Evolutionary conservation across 2,797 vertebrate species (phyloP).

Genomic region (Epinephelus coioides): DNA sequence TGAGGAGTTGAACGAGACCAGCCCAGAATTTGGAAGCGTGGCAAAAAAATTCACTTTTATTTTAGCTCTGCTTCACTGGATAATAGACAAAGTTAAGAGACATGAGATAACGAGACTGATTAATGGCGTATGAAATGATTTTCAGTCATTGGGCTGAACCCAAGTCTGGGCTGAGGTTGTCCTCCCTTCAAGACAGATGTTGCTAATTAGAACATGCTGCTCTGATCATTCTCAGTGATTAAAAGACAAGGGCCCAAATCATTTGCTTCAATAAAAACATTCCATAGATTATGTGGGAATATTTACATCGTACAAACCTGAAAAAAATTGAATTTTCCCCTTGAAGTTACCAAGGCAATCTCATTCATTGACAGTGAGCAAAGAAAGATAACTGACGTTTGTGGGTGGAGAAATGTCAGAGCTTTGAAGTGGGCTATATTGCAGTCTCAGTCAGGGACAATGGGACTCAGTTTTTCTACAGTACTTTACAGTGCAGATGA

Average conservation of each 20-base stretch:
- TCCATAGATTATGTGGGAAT: neutral
- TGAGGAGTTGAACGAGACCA: constrained; percentile 34
- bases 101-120: constrained; percentile 24
- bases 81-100: constrained; percentile 8
- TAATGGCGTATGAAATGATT: constrained; percentile 27
- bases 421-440: neutral
- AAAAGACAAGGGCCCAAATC: constrained; percentile 10
- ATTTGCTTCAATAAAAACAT: constrained; percentile 17
- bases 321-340: neutral
- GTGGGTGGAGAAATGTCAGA: neutral
- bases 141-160: constrained; percentile 22
- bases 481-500: no score
- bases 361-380: neutral
- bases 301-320: neutral
- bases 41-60: constrained; percentile 29
- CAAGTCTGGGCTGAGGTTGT: constrained; percentile 35
- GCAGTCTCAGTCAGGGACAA: neutral
- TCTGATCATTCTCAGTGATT: constrained; percentile 45
- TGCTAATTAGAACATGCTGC: constrained; percentile 39
- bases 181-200: constrained; percentile 54
- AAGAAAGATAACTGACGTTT: neutral
- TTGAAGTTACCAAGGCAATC: neutral
- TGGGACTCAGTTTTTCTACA: neutral
- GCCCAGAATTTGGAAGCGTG: constrained; percentile 45
- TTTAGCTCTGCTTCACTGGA: constrained; percentile 27